A percentile compares a stretch with the other conserved stretches of the same genome.
Conservation (phyloP, 2,113 vertebrate genomes). For the Columba janthina region DNA sequence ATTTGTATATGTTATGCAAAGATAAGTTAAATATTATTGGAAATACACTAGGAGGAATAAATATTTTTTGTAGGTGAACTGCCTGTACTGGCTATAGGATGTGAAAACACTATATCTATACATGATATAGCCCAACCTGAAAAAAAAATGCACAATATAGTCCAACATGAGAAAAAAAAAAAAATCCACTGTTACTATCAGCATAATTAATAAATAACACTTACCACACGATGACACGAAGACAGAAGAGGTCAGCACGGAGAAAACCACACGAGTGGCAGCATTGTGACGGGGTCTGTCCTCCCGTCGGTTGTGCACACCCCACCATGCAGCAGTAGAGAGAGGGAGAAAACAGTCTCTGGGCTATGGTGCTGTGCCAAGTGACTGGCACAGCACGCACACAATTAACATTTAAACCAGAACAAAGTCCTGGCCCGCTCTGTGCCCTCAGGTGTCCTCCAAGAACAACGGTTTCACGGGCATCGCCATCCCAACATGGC, state of each 20-base stretch:
- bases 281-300: not conserved
- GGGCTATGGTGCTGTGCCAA: too few relatives aligned
- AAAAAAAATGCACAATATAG: not conserved
- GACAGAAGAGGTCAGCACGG: not conserved
- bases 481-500: rapidly evolving
- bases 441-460: rapidly evolving
- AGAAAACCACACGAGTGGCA: not conserved
- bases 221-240: rapidly evolving
- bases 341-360: not conserved
- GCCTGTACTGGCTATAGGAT: not conserved
- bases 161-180: not conserved
- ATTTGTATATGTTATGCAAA: not conserved
- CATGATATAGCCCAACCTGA: not conserved
- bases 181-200: not conserved
- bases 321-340: not conserved
- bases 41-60: not conserved
- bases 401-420: not conserved
- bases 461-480: rapidly evolving
- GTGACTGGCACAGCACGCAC: not conserved
- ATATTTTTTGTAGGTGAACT: not conserved
- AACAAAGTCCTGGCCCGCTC: not conserved
- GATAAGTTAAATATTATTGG: not conserved
- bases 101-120: not conserved
- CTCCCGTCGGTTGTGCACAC: rapidly evolving
- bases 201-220: slow-evolving; percentile 5